Conservation (phyloP, 2,113 vertebrate genomes). For the Chloebia gouldiae region DNA sequence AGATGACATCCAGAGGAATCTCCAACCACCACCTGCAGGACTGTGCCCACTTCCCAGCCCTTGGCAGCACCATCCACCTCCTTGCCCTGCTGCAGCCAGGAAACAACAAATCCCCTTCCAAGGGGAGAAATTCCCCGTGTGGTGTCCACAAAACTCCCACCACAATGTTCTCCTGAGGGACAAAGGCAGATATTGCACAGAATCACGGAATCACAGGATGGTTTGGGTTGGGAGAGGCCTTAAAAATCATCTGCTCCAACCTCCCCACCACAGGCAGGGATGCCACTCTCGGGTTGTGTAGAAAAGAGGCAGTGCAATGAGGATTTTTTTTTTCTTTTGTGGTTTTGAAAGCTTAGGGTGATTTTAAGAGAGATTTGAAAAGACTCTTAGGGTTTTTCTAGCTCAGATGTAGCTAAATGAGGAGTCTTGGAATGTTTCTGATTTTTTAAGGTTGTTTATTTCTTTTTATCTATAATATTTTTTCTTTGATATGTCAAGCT, state of each 20-base stretch:
- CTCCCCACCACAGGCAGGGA: neutral
- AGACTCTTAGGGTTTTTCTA: no score
- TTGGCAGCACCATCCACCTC: no score
- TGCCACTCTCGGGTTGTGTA: neutral
- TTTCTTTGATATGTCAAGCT: no score
- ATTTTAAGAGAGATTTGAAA: no score
- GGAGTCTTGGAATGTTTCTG: no score
- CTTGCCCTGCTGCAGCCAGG: fast-evolving
- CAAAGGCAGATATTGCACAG: no score
- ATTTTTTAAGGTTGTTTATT: no score
- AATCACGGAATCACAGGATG: neutral
- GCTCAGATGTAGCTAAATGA: no score
- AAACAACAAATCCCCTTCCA: neutral
- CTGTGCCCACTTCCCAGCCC: neutral
- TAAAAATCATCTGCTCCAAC: neutral
- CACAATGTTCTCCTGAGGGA: neutral
- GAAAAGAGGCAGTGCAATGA: neutral
- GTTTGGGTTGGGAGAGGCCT: neutral
- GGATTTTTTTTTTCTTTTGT: no score
- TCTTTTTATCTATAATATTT: no score
- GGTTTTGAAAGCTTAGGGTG: no score
- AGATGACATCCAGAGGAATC: neutral
- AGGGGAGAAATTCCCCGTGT: neutral
- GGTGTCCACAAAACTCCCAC: neutral
- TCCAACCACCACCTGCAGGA: neutral